Conservation (phyloP, 2,113 vertebrate genomes). For the Bambusicola thoracicus region DNA sequence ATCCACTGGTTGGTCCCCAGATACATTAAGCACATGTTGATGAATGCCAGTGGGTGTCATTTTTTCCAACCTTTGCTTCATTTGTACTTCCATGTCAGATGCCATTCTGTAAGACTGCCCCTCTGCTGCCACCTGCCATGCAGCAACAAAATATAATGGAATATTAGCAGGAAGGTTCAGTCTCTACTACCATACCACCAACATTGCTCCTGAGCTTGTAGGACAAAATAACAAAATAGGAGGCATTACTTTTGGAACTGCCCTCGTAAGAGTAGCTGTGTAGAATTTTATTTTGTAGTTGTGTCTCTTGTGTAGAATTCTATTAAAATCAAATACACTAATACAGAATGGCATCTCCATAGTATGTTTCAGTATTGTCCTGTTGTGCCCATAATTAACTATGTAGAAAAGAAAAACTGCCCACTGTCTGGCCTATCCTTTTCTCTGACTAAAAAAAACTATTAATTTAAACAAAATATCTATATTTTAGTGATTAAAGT, state of each 20-base stretch:
- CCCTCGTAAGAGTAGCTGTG: background rate
- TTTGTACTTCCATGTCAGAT: background rate
- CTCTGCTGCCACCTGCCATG: background rate
- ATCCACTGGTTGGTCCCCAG: background rate
- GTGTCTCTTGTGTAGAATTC: conserved; percentile 10
- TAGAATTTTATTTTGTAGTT: conserved; percentile 19
- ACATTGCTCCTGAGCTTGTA: background rate
- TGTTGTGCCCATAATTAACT: background rate
- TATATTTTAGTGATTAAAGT: background rate
- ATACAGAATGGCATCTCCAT: background rate
- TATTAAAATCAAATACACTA: conserved; percentile 11
- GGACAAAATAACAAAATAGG: background rate
- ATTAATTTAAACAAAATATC: background rate
- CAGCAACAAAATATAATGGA: background rate
- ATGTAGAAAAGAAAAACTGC: background rate
- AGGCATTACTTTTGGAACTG: no score
- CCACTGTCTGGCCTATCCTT: background rate
- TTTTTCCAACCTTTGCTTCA: background rate
- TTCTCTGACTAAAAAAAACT: background rate
- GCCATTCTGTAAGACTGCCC: background rate
- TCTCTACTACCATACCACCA: background rate
- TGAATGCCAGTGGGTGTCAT: background rate
- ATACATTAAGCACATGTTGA: background rate
- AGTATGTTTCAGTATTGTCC: background rate
- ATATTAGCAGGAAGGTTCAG: background rate